A percentile compares a stretch with the other conserved stretches of the same genome.
Conservation (phyloP, 2,888 invertebrate species). For the Tiliacea aurago region DNA sequence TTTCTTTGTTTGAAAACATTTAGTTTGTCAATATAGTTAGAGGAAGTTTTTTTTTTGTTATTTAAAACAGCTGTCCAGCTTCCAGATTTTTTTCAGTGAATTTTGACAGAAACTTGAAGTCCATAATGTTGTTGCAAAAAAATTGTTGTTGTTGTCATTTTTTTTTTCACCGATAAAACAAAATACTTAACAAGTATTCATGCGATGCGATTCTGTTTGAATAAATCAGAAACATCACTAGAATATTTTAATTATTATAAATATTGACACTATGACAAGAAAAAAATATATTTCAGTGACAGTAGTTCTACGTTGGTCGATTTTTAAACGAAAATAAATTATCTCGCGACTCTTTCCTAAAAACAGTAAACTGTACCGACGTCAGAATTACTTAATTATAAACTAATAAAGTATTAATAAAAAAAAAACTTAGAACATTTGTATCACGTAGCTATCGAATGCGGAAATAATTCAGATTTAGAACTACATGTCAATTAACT, state of each 20-base stretch:
- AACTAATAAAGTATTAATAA: neutral
- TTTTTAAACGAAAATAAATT: neutral
- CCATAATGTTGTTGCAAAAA: constrained; percentile 68
- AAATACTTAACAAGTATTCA: fast-evolving
- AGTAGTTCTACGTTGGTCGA: neutral
- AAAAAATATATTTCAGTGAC: neutral
- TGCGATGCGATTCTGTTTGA: neutral
- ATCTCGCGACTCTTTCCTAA: no score
- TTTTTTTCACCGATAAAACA: constrained; percentile 6
- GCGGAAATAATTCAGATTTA: constrained; percentile 17
- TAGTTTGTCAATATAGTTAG: constrained; percentile 48
- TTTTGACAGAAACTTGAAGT: constrained; percentile 43
- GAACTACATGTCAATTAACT: neutral
- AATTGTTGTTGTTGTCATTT: neutral
- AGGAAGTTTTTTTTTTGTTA: constrained; percentile 49
- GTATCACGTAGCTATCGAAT: constrained; percentile 1
- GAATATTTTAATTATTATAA: neutral
- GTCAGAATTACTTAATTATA: neutral
- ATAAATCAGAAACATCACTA: neutral
- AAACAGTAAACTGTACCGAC: neutral
- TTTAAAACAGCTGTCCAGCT: constrained; percentile 58
- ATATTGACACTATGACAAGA: neutral
- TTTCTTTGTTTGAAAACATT: constrained; percentile 69
- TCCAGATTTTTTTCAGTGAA: constrained; percentile 27
- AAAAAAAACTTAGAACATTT: neutral